phyloP scores from a whole-genome alignment of 2,113 vertebrate genomes.

The Illadopsis cleaveri region DNA sequence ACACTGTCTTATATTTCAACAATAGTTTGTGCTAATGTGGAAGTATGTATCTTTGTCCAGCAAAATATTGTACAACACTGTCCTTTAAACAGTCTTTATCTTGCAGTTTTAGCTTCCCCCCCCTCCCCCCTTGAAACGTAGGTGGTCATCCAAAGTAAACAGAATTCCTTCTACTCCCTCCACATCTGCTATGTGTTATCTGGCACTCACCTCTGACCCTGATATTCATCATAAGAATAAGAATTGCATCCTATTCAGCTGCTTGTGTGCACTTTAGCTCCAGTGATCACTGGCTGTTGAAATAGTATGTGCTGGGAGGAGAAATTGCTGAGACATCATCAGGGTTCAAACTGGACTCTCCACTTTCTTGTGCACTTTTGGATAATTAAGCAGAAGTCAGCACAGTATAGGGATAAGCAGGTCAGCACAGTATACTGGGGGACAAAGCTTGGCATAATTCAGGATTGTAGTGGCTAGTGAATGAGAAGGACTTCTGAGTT shows the following conservation, averaged over 20 bases:
- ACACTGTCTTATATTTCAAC: neutral
- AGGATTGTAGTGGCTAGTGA: neutral
- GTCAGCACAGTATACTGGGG: neutral
- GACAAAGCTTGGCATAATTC: neutral
- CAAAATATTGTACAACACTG: neutral
- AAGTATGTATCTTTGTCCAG: neutral
- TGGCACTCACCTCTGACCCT: slow-evolving; percentile 57
- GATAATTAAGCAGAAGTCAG: slow-evolving; percentile 4
- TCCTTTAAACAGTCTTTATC: neutral
- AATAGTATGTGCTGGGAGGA: slow-evolving; percentile 18
- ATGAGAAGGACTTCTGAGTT: neutral
- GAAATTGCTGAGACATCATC: neutral
- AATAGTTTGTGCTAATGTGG: neutral
- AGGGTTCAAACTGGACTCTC: neutral
- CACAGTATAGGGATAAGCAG: neutral
- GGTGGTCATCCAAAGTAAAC: slow-evolving; percentile 57
- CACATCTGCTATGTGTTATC: slow-evolving; percentile 56
- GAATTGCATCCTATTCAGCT: slow-evolving; percentile 46
- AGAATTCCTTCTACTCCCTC: slow-evolving; percentile 56
- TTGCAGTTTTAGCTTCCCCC: neutral
- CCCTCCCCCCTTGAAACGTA: neutral
- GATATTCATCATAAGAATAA: slow-evolving; percentile 62
- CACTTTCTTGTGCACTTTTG: neutral
- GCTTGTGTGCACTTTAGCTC: slow-evolving; percentile 40
- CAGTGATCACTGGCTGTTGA: slow-evolving; percentile 2